Evolutionary conservation across 2,113 vertebrate species (phyloP).

Genomic region (Oostethus manadensis): DNA sequence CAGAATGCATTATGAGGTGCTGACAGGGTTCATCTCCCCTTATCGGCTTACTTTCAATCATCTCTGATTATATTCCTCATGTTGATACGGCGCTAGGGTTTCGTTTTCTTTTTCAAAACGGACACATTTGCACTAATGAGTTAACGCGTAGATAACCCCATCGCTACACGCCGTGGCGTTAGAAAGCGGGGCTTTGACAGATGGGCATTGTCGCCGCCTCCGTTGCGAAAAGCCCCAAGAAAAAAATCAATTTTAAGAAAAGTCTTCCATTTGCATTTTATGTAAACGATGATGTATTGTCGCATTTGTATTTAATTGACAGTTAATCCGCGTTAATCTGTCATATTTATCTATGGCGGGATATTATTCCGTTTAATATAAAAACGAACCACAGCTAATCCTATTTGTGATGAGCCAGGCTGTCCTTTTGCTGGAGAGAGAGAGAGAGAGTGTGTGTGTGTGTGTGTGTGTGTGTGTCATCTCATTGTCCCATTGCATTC

Average conservation of each 20-base stretch:
- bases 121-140: neutral
- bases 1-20: no score
- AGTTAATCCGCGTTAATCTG: slow-evolving; percentile 56
- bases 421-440: slow-evolving; percentile 37
- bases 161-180: no score
- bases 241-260: neutral
- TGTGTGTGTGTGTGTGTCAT: slow-evolving; percentile 43
- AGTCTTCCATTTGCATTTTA: slow-evolving; percentile 22
- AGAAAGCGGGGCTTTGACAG: no score
- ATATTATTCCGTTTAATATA: slow-evolving; percentile 46
- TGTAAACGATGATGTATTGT: slow-evolving; percentile 43
- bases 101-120: neutral
- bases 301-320: slow-evolving; percentile 56
- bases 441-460: slow-evolving; percentile 9
- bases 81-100: neutral
- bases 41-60: neutral
- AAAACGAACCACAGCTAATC: slow-evolving; percentile 55
- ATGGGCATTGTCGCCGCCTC: no score
- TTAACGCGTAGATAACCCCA: no score
- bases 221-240: neutral
- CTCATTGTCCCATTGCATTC: slow-evolving; percentile 58
- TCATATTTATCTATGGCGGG: slow-evolving; percentile 34
- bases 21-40: neutral
- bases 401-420: slow-evolving; percentile 54
- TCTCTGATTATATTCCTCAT: neutral